A percentile compares a stretch with the other conserved stretches of the same genome.
phyloP scores from a whole-genome alignment of 2,797 vertebrate genomes.

The Liasis olivaceus region DNA sequence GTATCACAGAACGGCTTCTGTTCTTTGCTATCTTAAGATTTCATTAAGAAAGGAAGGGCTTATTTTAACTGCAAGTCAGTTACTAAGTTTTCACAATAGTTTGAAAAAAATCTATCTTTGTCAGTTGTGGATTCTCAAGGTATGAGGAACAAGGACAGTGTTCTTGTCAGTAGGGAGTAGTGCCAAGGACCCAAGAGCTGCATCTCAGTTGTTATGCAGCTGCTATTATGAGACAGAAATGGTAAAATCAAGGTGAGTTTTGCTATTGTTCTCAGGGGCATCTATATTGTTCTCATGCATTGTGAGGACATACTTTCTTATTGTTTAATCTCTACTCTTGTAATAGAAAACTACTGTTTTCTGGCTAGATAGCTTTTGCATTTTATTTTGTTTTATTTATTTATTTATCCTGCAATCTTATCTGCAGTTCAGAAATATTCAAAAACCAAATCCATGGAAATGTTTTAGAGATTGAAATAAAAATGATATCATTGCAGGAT shows the following conservation, averaged over 20 bases:
- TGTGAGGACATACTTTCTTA: background rate
- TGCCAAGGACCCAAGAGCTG: background rate
- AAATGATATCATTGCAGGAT: background rate
- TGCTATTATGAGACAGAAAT: background rate
- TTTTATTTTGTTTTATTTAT: background rate
- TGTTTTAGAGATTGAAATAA: background rate
- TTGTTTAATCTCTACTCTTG: background rate
- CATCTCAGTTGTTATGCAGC: background rate
- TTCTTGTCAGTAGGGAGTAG: background rate
- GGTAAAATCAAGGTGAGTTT: background rate
- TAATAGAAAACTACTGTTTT: background rate
- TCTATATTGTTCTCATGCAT: background rate
- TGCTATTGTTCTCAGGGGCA: background rate
- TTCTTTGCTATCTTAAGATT: conserved; percentile 48
- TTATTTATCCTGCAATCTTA: background rate
- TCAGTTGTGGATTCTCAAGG: conserved; percentile 45
- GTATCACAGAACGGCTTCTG: conserved; percentile 51
- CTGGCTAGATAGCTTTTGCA: background rate
- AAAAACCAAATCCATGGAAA: background rate
- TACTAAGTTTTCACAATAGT: background rate
- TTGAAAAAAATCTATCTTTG: conserved; percentile 34
- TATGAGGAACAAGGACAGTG: conserved; percentile 5
- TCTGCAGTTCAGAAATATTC: background rate
- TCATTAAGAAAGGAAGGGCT: conserved; percentile 63
- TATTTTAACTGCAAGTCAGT: conserved; percentile 54